Evolutionary conservation across 2,888 invertebrate species (phyloP).

Genomic region (Lasioglossum vierecki): DNA sequence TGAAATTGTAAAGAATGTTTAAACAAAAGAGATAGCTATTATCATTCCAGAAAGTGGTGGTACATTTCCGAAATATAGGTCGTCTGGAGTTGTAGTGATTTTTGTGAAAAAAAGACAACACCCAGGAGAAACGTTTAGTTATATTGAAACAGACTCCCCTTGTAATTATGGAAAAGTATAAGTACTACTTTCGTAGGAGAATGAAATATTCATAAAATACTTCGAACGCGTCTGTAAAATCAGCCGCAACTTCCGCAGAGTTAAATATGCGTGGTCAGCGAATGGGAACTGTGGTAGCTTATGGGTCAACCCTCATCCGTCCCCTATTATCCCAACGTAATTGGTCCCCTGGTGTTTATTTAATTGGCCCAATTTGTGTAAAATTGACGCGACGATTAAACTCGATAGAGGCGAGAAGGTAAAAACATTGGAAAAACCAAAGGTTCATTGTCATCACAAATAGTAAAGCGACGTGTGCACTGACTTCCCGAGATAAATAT

Average conservation of each 20-base stretch:
- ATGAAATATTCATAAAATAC: background rate
- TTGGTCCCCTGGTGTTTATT: slow-evolving; percentile 3
- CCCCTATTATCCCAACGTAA: slow-evolving; percentile 1
- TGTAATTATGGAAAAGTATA: background rate
- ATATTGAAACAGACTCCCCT: background rate
- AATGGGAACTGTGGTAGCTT: slow-evolving; percentile 5
- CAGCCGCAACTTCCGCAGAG: slow-evolving; percentile 1
- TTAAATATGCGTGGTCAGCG: slow-evolving; percentile 7
- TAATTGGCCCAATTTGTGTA: background rate
- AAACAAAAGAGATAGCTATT: background rate
- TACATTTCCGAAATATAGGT: background rate
- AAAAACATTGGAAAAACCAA: background rate
- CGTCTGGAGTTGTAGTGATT: background rate
- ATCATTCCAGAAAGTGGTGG: background rate
- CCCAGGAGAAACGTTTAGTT: background rate
- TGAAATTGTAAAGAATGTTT: background rate
- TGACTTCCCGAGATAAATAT: background rate
- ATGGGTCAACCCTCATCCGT: slow-evolving; percentile 8
- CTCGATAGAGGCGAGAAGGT: background rate
- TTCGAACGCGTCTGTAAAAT: background rate
- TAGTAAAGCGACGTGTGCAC: background rate
- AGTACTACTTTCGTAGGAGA: background rate
- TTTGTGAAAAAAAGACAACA: background rate
- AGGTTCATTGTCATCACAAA: background rate
- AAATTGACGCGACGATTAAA: background rate